Evolutionary conservation across 1,140 invertebrate genomes (phyloP), one percentile per base, ranked within the genome.

Genomic region (Bemisia tabaci): DNA sequence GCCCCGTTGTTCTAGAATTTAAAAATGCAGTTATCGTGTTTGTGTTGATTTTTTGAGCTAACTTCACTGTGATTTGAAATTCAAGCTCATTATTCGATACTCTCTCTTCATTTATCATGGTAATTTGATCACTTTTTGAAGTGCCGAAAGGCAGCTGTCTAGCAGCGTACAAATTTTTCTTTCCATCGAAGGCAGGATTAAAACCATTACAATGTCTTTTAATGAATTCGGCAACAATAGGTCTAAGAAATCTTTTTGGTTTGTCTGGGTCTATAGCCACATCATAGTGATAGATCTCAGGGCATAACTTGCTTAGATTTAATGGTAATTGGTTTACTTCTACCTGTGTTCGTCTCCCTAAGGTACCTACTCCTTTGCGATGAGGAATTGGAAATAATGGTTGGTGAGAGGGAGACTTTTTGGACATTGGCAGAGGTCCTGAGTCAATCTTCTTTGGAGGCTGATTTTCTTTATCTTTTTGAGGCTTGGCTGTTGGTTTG

Each of bases 111-210:
- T 70, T 60, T 61, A 76, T 26, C 1, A 74, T 68, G 22, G 71
- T 69, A 11, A 73, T 71, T 12, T 26, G 65, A 66, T 63, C 64
- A 27, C 23, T 67, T 26, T 61, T 66, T 59, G 9, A 62, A 63
- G 66, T 68, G 67, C 68, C 59, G 17, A 75, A 68, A 24, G 76
- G 76, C 60, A 80, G 65, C 1, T 72, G 9, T 25, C 61, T 67
- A 26, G 70, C 71, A 59, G 75, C 82, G 73, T 84, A 89, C 24
- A 85, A 75, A 75, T 85, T 88, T 68, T 83, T 86, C 23, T 78
- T 81, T 5, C 89, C 89, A 79, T 91, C 89, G 79, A 83, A 91
- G 22, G 87, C 88, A 1, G 85, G 84, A 66, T 71, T 67, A 22
- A 72, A 70, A 0, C 74, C 68, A 0, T 71, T 70, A 69, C 74